These are phyloP conservation scores for Silurus meridionalis DNA, from an alignment of 2,113 vertebrate genomes.

Conservation along the genomic window DNA sequence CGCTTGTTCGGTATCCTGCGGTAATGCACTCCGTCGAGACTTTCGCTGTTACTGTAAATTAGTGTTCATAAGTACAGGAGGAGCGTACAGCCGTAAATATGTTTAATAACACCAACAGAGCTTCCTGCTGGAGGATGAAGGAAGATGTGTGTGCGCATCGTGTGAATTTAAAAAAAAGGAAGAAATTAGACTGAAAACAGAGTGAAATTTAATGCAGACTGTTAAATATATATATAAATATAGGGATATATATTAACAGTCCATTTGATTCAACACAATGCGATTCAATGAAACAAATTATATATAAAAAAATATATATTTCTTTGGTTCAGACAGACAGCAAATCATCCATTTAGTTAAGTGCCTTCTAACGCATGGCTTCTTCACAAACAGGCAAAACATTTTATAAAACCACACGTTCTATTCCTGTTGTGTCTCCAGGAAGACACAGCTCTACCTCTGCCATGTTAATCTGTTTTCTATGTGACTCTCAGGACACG, in stretches of 20 bases:
- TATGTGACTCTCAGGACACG: too few species aligned
- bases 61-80: conserved; percentile 18
- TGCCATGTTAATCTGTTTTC: too few species aligned
- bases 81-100: not conserved
- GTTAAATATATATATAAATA: not conserved
- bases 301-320: too few species aligned
- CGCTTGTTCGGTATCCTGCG: conserved; percentile 17
- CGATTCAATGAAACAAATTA: too few species aligned
- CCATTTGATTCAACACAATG: too few species aligned
- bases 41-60: conserved; percentile 18
- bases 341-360: too few species aligned
- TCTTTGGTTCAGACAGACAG: not conserved
- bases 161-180: not conserved
- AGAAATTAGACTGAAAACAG: not conserved
- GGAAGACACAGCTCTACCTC: too few species aligned
- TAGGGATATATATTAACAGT: too few species aligned
- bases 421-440: too few species aligned
- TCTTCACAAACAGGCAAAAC: too few species aligned
- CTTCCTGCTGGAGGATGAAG: not conserved
- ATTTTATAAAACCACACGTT: too few species aligned
- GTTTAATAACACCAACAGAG: conserved; percentile 1
- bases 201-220: not conserved
- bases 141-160: not conserved
- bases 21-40: conserved; percentile 28
- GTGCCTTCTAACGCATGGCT: too few species aligned